Percentiles rank a stretch among this genome's conserved stretches.
Conservation (phyloP, 2,113 vertebrate species). For the Saiga tatarica region DNA sequence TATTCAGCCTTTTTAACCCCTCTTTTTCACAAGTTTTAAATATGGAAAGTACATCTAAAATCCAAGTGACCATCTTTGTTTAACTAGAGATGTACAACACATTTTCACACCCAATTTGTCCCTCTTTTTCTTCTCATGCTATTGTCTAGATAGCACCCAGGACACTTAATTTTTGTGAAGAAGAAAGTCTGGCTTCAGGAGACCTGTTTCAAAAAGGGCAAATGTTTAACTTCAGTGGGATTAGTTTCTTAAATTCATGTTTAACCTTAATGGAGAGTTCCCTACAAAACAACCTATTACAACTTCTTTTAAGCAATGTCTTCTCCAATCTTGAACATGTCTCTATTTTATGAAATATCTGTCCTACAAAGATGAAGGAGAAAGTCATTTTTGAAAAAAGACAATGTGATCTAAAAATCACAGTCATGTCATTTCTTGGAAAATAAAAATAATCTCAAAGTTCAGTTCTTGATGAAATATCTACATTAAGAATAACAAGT, state of each 20-base stretch:
- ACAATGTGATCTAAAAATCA: background rate
- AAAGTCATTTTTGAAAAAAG: background rate
- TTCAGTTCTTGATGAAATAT: slow-evolving; percentile 13
- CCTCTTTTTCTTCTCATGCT: background rate
- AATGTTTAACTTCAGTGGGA: slow-evolving; percentile 6
- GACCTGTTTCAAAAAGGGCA: slow-evolving; percentile 3
- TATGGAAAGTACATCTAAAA: slow-evolving; percentile 68
- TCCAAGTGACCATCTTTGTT: slow-evolving; percentile 34
- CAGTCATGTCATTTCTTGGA: background rate
- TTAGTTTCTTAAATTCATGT: slow-evolving; percentile 23
- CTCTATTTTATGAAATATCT: slow-evolving; percentile 19
- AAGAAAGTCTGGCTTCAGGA: background rate
- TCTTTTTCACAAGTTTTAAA: slow-evolving; percentile 70
- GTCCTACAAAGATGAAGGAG: slow-evolving; percentile 24
- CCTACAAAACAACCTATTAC: background rate
- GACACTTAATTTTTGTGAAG: background rate
- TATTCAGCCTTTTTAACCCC: slow-evolving; percentile 86
- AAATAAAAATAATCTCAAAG: slow-evolving; percentile 35
- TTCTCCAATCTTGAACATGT: background rate
- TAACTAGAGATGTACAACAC: background rate
- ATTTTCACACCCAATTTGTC: background rate
- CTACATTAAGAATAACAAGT: slow-evolving; percentile 48
- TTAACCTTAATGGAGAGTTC: background rate
- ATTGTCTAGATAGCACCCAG: background rate
- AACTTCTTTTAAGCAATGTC: background rate